Evolutionary conservation across 2,888 invertebrate genomes (phyloP).

Genomic region (Hedychridium roseum): DNA sequence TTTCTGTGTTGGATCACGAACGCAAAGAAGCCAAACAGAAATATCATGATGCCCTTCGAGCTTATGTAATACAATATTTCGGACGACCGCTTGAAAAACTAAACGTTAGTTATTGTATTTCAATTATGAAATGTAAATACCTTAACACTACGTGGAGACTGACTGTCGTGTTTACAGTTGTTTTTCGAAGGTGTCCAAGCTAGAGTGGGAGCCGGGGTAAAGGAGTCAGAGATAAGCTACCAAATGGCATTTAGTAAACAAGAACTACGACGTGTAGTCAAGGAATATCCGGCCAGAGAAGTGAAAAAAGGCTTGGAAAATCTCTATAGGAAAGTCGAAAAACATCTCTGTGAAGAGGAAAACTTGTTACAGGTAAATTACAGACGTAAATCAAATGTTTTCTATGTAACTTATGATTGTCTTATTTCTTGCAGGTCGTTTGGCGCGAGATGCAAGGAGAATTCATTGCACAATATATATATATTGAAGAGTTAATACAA

Average conservation of each 20-base stretch:
- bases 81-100: conserved; percentile 91
- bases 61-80: conserved; percentile 94
- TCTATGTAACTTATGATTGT: conserved; percentile 1
- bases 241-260: conserved; percentile 97
- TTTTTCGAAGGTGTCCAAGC: conserved; percentile 98
- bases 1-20: conserved; percentile 84
- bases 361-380: conserved; percentile 79
- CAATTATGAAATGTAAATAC: conserved; percentile 5
- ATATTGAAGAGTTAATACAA: conserved; percentile 90
- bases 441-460: conserved; percentile 99
- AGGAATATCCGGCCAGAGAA: conserved; percentile 91
- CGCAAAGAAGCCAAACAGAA: conserved; percentile 90
- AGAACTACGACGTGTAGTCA: conserved; percentile 93
- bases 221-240: conserved; percentile 96
- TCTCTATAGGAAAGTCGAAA: conserved; percentile 95
- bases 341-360: conserved; percentile 94
- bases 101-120: conserved; percentile 70
- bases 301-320: conserved; percentile 93
- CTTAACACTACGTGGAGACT: too few species aligned
- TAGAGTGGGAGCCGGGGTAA: conserved; percentile 92
- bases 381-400: background rate
- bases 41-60: conserved; percentile 88
- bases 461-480: conserved; percentile 95
- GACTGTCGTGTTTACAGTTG: conserved; percentile 67
- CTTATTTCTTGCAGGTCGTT: conserved; percentile 76